These are phyloP conservation scores for Austrofundulus limnaeus DNA, from an alignment of 2,113 vertebrate species.

Conservation along the genomic window DNA sequence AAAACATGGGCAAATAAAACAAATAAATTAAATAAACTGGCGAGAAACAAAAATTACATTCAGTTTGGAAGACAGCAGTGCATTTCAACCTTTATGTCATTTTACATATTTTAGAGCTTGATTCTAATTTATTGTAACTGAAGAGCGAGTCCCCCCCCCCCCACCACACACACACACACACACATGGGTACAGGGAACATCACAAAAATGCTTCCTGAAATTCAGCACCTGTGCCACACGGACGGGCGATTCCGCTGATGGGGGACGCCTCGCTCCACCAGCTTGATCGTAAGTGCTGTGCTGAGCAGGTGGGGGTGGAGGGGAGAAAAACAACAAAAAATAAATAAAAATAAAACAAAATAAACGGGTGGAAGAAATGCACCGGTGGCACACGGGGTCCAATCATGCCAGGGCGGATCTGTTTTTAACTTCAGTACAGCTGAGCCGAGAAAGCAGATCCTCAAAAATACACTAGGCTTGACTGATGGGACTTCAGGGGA, in stretches of 20 bases:
- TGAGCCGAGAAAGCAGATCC: slow-evolving; percentile 17
- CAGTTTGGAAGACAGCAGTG: slow-evolving; percentile 44
- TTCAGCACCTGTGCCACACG: slow-evolving; percentile 20
- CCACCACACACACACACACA: too few relatives aligned
- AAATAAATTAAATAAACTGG: slow-evolving; percentile 16
- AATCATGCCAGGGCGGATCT: neutral
- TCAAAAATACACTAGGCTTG: slow-evolving; percentile 36
- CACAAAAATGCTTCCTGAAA: slow-evolving; percentile 5
- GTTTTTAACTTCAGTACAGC: slow-evolving; percentile 3
- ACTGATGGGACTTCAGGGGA: slow-evolving; percentile 9
- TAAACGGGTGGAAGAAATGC: neutral
- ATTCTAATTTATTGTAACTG: slow-evolving; percentile 2
- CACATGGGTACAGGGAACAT: slow-evolving; percentile 14
- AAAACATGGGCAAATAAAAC: slow-evolving; percentile 20
- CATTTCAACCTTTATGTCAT: slow-evolving; percentile 20
- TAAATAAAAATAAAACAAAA: neutral
- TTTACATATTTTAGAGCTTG: neutral
- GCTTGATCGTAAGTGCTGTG: slow-evolving; percentile 25
- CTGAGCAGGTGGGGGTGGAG: too few relatives aligned
- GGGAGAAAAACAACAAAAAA: neutral
- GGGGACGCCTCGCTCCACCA: slow-evolving; percentile 12
- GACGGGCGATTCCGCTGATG: slow-evolving; percentile 17
- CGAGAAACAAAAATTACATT: slow-evolving; percentile 48
- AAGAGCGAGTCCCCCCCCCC: neutral
- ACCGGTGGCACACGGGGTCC: neutral